A percentile compares a stretch with the other conserved stretches of the same genome.
These are phyloP conservation scores for Protonemura montana DNA, from an alignment of 2,888 invertebrate species.

Conservation along the genomic window DNA sequence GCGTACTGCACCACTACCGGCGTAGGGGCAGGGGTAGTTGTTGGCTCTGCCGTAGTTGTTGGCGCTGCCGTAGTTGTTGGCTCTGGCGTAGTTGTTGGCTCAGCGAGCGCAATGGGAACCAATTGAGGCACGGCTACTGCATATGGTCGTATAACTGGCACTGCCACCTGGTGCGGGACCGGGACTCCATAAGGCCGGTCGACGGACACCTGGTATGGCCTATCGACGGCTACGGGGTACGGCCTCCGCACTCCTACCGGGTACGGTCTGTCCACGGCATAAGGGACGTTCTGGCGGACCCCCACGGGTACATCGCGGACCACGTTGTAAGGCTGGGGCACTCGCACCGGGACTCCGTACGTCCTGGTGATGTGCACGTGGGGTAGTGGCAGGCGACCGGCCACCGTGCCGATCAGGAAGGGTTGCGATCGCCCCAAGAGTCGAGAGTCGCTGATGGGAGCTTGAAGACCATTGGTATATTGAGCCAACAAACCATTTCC, in stretches of 20 bases:
- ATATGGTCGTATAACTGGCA: constrained; percentile 63
- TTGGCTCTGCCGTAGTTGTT: no score
- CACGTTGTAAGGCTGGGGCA: constrained; percentile 55
- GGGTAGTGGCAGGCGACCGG: background rate
- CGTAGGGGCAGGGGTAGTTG: no score
- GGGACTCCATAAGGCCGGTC: constrained; percentile 57
- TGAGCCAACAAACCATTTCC: background rate
- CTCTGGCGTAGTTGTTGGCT: no score
- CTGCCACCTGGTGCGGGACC: constrained; percentile 56
- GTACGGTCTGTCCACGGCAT: constrained; percentile 52
- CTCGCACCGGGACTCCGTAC: background rate
- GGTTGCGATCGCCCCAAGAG: background rate
- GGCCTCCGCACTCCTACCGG: constrained; percentile 1
- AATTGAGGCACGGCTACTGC: constrained; percentile 60
- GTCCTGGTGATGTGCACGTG: constrained; percentile 16
- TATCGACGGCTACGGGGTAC: constrained; percentile 27
- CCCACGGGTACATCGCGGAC: constrained; percentile 64
- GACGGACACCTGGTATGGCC: constrained; percentile 52
- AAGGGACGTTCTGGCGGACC: constrained; percentile 63
- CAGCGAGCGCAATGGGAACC: no score
- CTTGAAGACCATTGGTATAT: no score
- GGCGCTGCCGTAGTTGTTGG: no score
- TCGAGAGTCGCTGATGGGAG: background rate
- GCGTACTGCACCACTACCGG: no score
- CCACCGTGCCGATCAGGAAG: background rate